Conservation (phyloP, 1,140 invertebrate species). For the Calephelis virginiensis region DNA sequence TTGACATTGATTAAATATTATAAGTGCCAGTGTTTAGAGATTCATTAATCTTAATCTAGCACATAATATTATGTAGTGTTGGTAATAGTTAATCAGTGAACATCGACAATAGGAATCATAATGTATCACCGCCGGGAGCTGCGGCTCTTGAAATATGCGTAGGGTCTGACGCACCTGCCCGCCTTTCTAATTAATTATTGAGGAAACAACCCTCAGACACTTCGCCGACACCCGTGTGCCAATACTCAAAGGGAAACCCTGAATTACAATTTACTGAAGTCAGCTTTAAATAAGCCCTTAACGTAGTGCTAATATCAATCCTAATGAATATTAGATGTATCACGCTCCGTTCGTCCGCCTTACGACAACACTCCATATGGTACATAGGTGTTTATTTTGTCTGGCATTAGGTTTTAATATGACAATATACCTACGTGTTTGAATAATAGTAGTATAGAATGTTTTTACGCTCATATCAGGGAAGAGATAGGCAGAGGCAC, state of each 20-base stretch:
- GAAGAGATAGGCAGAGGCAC: no score
- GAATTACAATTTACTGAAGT: conserved; percentile 20
- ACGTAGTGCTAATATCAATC: conserved; percentile 17
- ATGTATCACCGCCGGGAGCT: conserved; percentile 11
- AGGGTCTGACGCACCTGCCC: conserved; percentile 36
- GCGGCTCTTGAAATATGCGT: conserved; percentile 36
- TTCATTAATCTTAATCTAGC: not conserved
- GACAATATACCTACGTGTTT: no score
- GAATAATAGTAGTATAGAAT: no score
- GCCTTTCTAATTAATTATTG: conserved; percentile 40
- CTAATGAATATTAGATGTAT: conserved; percentile 8
- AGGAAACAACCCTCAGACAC: conserved; percentile 30
- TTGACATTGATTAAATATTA: no score
- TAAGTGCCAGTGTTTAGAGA: no score
- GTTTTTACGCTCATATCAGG: no score
- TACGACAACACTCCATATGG: not conserved
- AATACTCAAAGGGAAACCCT: conserved; percentile 21
- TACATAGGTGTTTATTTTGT: no score
- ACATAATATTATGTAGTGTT: not conserved
- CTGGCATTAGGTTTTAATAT: no score
- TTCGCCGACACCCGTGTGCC: conserved; percentile 6
- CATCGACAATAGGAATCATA: conserved; percentile 9
- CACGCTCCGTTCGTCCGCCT: not conserved
- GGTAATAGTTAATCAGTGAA: not conserved
- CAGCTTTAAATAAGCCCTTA: conserved; percentile 11